Percentiles rank a stretch among this genome's conserved stretches.
phyloP scores from a whole-genome alignment of 1,140 invertebrate genomes.

The Temnothorax longispinosus region DNA sequence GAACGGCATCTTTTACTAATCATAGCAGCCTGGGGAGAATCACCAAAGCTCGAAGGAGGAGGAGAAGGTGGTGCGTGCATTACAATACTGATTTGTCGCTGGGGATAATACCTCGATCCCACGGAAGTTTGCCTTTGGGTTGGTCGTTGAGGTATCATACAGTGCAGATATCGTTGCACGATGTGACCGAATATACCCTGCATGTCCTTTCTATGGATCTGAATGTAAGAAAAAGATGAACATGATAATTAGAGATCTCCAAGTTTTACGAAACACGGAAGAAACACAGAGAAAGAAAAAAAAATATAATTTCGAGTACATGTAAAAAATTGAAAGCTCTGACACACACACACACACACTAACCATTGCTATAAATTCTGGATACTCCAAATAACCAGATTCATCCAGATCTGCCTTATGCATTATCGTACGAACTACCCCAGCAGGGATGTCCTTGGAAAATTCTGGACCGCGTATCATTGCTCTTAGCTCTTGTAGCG shows the following conservation, averaged over 20 bases:
- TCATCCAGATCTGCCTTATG: conserved; percentile 90
- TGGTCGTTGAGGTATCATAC: conserved; percentile 85
- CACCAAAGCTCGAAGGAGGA: conserved; percentile 36
- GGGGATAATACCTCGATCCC: conserved; percentile 53
- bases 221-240: background rate
- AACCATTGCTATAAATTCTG: conserved; percentile 92
- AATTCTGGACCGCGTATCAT: conserved; percentile 88
- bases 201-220: conserved; percentile 87
- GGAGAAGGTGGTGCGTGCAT: conserved; percentile 25
- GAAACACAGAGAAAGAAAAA: background rate
- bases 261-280: background rate
- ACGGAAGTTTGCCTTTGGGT: conserved; percentile 31
- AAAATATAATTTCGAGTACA: background rate
- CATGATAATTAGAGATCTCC: background rate
- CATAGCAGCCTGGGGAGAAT: conserved; percentile 22
- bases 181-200: conserved; percentile 87
- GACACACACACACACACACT: too few species aligned
- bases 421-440: conserved; percentile 91
- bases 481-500: conserved; percentile 89
- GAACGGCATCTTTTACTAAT: background rate
- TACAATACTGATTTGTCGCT: conserved; percentile 46
- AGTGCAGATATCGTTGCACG: conserved; percentile 86
- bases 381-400: conserved; percentile 91
- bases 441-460: conserved; percentile 90
- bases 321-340: background rate